phyloP scores from a whole-genome alignment of 2,888 invertebrate genomes.

The Apamea crenata region DNA sequence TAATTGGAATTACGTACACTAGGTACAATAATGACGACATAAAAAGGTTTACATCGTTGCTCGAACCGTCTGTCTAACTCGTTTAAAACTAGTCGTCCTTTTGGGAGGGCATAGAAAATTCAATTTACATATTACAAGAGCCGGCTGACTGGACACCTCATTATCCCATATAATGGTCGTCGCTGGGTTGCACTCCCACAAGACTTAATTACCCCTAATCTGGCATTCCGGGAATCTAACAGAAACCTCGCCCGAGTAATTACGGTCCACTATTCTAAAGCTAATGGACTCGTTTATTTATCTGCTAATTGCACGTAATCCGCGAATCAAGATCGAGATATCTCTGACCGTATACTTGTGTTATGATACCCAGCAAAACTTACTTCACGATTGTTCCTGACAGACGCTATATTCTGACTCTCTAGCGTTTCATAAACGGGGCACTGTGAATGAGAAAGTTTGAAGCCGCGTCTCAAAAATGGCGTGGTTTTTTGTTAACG shows the following conservation, averaged over 20 bases:
- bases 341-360: conserved; percentile 42
- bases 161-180: conserved; percentile 87
- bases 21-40: conserved; percentile 14
- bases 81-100: conserved; percentile 76
- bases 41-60: conserved; percentile 34
- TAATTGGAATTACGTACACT: conserved; percentile 27
- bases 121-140: conserved; percentile 88
- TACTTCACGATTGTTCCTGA: conserved; percentile 36
- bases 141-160: conserved; percentile 87
- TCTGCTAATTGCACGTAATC: conserved; percentile 80
- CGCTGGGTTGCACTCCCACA: conserved; percentile 83
- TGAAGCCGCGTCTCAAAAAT: conserved; percentile 45
- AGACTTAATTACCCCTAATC: conserved; percentile 89
- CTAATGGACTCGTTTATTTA: conserved; percentile 86
- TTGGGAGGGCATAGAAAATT: conserved; percentile 81
- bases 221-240: conserved; percentile 86
- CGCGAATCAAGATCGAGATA: conserved; percentile 67
- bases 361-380: conserved; percentile 53
- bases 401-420: conserved; percentile 30
- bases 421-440: conserved; percentile 33
- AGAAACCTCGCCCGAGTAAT: conserved; percentile 83
- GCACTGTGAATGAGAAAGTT: conserved; percentile 50
- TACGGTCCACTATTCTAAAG: conserved; percentile 84
- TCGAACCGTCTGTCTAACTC: conserved; percentile 58
- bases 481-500: conserved; percentile 45